phyloP scores from a whole-genome alignment of 2,888 invertebrate species.

The Omphaloscelis lunosa region DNA sequence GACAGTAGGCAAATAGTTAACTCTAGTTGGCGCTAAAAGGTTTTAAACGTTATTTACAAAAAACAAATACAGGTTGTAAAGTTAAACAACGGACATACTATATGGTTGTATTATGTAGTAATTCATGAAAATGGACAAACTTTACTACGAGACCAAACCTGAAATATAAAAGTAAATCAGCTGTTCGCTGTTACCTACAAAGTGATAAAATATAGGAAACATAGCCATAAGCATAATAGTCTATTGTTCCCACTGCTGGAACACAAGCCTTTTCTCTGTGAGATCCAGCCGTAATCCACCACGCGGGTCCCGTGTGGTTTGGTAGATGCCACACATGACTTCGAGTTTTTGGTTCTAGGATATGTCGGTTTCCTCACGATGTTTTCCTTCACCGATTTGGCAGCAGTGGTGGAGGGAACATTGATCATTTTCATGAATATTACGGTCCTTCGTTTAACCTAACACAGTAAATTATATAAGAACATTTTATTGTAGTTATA shows the following conservation, averaged over 20 bases:
- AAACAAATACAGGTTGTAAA: background rate
- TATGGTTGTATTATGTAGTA: background rate
- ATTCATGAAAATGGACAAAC: background rate
- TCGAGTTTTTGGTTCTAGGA: no score
- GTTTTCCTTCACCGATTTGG: background rate
- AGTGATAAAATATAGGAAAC: background rate
- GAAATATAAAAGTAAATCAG: background rate
- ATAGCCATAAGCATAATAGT: background rate
- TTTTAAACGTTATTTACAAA: conserved; percentile 1
- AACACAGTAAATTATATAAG: background rate
- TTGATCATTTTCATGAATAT: background rate
- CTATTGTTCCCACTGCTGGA: background rate
- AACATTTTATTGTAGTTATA: background rate
- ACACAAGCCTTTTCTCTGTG: background rate
- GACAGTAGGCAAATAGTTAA: background rate
- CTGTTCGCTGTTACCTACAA: background rate
- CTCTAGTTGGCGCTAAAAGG: background rate
- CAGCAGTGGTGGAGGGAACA: background rate
- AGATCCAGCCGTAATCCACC: no score
- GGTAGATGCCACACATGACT: background rate
- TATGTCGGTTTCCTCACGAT: background rate
- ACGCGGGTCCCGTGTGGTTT: background rate
- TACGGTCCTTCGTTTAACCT: no score
- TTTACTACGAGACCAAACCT: background rate
- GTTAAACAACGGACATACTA: background rate